Percentiles rank a stretch among this genome's conserved stretches.
phyloP scores from a whole-genome alignment of 2,797 vertebrate species.

The Sternarchorhynchus goeldii region DNA sequence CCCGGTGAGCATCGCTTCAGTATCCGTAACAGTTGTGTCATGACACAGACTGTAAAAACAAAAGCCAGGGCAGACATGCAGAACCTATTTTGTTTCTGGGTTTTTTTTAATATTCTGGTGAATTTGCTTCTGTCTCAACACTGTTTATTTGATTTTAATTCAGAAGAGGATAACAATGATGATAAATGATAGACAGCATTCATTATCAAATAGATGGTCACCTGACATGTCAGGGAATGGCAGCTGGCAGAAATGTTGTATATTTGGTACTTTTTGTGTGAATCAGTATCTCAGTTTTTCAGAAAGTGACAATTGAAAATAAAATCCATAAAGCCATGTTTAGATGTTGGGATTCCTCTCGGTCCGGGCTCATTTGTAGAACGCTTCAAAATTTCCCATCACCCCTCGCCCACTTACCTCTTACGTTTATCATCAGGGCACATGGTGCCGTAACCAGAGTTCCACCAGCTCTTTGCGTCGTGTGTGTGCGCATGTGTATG shows the following conservation, averaged over 20 bases:
- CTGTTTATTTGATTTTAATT: no score
- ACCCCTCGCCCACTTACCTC: slow-evolving; percentile 51
- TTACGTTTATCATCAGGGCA: slow-evolving; percentile 37
- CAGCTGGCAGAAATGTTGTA: neutral
- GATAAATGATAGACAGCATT: neutral
- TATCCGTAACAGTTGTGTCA: no score
- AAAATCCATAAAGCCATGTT: slow-evolving; percentile 3
- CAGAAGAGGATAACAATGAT: no score
- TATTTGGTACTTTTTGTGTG: neutral
- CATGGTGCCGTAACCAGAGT: slow-evolving; percentile 47
- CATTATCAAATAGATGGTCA: neutral
- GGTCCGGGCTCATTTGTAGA: slow-evolving; percentile 26
- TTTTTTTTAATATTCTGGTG: no score
- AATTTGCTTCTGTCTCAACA: no score
- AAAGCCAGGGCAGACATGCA: no score
- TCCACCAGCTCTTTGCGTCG: slow-evolving; percentile 45
- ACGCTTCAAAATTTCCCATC: slow-evolving; percentile 26
- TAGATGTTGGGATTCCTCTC: slow-evolving; percentile 32
- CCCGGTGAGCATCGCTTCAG: no score
- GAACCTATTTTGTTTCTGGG: no score
- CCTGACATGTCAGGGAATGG: neutral
- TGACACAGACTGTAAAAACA: no score
- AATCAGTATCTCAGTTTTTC: neutral
- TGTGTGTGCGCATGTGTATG: slow-evolving; percentile 6
- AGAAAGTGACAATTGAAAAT: neutral